Evolutionary conservation across 2,888 invertebrate species (phyloP).

Genomic region (Zygogramma bicolorata): DNA sequence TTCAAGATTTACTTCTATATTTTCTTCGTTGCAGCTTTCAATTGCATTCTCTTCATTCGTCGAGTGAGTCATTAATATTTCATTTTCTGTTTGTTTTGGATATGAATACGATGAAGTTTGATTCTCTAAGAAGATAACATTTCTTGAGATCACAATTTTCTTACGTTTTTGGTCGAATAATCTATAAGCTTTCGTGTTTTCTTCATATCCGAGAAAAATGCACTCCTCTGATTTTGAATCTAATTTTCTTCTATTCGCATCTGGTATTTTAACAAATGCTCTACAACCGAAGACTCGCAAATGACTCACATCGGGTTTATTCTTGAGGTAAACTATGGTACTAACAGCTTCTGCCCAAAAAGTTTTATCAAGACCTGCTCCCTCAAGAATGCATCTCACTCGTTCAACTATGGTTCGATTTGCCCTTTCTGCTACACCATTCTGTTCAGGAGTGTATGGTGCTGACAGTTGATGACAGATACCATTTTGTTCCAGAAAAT

Average conservation of each 20-base stretch:
- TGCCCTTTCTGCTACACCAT: constrained; percentile 14
- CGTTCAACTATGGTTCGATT: too few relatives aligned
- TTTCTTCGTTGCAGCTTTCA: too few relatives aligned
- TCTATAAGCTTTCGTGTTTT: constrained; percentile 9
- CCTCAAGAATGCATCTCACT: constrained; percentile 10
- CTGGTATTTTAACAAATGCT: constrained; percentile 3
- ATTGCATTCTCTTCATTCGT: background rate
- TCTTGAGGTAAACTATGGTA: constrained; percentile 17
- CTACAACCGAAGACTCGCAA: constrained; percentile 9
- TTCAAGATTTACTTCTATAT: too few relatives aligned
- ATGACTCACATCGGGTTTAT: constrained; percentile 5
- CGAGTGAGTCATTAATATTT: background rate
- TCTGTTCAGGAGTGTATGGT: constrained; percentile 13
- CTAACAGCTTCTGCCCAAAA: constrained; percentile 18
- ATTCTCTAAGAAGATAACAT: constrained; percentile 5
- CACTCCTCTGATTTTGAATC: constrained; percentile 6
- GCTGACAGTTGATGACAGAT: constrained; percentile 10
- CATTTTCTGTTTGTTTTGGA: background rate
- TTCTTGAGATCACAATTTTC: constrained; percentile 12
- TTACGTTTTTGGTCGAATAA: background rate
- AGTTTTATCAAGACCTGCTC: constrained; percentile 2
- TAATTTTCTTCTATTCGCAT: constrained; percentile 12
- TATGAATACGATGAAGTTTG: background rate
- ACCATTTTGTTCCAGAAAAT: constrained; percentile 20
- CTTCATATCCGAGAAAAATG: constrained; percentile 13